Base-by-base conservation (phyloP, 2,888 invertebrate species). In the Thymelicus acteon region DNA sequence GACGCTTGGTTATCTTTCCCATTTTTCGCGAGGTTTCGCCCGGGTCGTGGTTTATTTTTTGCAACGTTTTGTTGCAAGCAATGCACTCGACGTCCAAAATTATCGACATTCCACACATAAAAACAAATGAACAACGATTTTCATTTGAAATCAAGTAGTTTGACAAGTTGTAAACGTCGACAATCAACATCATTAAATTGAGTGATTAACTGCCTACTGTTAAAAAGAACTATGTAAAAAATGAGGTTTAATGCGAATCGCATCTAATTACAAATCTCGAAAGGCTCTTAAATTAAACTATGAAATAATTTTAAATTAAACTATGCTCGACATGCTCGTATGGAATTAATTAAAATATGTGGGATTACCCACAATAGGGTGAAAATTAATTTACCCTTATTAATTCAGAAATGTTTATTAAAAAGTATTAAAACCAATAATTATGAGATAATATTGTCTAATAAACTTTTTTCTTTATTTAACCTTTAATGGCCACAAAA, bases 21-120 rank as follows among this genome's bases (percentile, higher is more conserved):
- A 93, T 92, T 74, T 86, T 88, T 52, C 77, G 78, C 61, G 82
- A 80, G 58, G 77, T 78, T 71, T 85, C 80, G 66, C 76, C 78
- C 49, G 88, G 87, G 75, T 87, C 80, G 85, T 92, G 88, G 70
- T 87, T 87, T 74, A 92, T 89, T 85, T 92, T 92, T 83, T 91
- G 91, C 91, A 93, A 92, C 85, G 91, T 88, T 92, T 92, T 92
- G 80, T 91, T 91, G 86, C 92, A 93, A 91, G 91, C 89, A 83
- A 92, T 92, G 86, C 92, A 93, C 89, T 92, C 92, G 76, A 93
- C 89, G 88, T 92, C 90, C 81, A 93, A 89, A 84, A 91, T 88
- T 84, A 93, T 88, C 74, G 90, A 85, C 71, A 79, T 89, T 87
- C 91, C 88, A 92, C 92, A 92, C 92, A 90, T 88, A 86, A 88